Percentiles rank a stretch among this genome's conserved stretches.
Conservation (phyloP, 2,888 invertebrate genomes). For the Margaritifera margaritifera region DNA sequence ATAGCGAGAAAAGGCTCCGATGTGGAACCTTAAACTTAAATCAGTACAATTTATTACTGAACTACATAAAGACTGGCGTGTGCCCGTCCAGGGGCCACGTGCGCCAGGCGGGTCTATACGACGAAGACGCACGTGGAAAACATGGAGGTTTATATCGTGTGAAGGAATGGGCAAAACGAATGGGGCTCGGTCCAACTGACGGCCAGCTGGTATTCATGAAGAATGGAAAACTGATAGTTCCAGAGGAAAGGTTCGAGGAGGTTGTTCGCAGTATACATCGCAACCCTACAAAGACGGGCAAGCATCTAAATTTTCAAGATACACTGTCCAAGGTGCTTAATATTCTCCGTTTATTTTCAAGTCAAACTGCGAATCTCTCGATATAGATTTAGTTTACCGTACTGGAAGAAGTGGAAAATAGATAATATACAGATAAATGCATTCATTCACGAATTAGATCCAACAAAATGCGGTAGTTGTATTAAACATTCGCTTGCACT, state of each 20-base stretch:
- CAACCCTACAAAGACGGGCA: constrained; percentile 7
- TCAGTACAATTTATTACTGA: constrained; percentile 35
- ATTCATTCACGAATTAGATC: too few species aligned
- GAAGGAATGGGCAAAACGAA: constrained; percentile 22
- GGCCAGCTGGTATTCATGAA: constrained; percentile 25
- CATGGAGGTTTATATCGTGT: constrained; percentile 9
- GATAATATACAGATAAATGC: too few species aligned
- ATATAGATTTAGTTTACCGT: not conserved
- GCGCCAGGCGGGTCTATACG: constrained; percentile 13
- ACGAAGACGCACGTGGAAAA: constrained; percentile 1
- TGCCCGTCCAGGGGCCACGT: constrained; percentile 29
- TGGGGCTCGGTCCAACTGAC: constrained; percentile 17
- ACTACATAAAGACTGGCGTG: constrained; percentile 23
- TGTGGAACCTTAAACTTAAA: constrained; percentile 22
- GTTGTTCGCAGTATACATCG: constrained; percentile 23
- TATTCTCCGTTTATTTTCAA: not conserved
- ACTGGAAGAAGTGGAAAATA: too few species aligned
- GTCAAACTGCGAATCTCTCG: not conserved
- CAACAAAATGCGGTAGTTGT: too few species aligned
- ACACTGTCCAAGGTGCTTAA: constrained; percentile 26
- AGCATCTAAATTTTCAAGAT: constrained; percentile 22
- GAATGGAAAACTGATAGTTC: constrained; percentile 32
- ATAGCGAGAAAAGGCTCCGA: constrained; percentile 11
- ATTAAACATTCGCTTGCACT: too few species aligned
- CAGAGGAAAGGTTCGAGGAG: constrained; percentile 26